A percentile compares a stretch with the other conserved stretches of the same genome.
Conservation (phyloP, 2,113 vertebrate genomes). For the Cynocephalus volans region DNA sequence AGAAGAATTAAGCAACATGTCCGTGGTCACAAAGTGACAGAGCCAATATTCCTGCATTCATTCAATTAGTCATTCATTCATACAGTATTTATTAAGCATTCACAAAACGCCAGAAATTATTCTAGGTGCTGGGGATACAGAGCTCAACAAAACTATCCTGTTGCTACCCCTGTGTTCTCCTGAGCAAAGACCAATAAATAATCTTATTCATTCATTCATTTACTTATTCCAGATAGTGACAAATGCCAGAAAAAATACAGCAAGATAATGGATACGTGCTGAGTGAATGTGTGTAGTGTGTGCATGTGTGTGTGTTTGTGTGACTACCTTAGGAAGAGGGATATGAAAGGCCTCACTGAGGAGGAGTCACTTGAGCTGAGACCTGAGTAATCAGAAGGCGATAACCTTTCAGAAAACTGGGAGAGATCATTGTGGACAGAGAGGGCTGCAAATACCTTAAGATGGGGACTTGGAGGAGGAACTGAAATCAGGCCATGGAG, state of each 20-base stretch:
- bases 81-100: not conserved
- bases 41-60: not conserved
- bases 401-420: not conserved
- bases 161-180: not conserved
- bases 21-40: not conserved
- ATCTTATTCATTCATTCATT: not conserved
- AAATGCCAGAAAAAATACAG: not conserved
- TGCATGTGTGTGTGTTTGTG: no score
- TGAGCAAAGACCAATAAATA: not conserved
- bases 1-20: not conserved
- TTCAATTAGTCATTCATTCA: not conserved
- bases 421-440: not conserved
- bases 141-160: not conserved
- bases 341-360: no score
- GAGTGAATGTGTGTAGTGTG: no score
- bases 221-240: not conserved
- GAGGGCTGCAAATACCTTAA: not conserved
- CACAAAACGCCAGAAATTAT: not conserved
- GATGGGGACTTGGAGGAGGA: not conserved
- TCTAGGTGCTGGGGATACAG: not conserved
- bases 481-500: not conserved
- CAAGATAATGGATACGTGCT: not conserved
- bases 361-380: not conserved
- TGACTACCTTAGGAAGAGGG: not conserved
- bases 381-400: not conserved